Base-by-base conservation (phyloP, 2,888 invertebrate species). In the Phytoseiulus persimilis region DNA sequence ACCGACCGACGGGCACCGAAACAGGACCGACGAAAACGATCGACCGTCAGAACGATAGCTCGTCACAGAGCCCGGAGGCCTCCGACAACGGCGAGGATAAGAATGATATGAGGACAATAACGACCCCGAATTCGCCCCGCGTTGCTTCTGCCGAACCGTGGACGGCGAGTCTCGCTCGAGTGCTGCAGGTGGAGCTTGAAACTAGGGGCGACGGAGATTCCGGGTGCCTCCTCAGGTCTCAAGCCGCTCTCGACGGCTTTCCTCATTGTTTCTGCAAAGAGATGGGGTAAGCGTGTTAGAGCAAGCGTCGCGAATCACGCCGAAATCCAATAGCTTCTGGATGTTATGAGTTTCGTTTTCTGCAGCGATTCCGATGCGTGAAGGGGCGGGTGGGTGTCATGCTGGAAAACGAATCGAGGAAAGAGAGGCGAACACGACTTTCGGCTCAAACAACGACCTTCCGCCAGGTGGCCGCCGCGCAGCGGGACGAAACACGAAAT, bases 261-360 rank as follows among this genome's bases (percentile, higher is more conserved):
- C 87, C 87, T 87, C 87, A 87, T 87, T 87, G 87, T 87, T 45
- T 87, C 87, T 87, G 87, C 32, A 65, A 65, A 65, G 14, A 65
- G 28, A 65, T 28, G 18, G 39, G 9, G 9, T 6, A 3, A 9
- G 39, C 3, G 39, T 39, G 9, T 39, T 39, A 6, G 9, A 9
- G 3, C 39, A 9, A 6, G 39, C 39, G 3, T 39, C 9, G 39
- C 9, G 39, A 9, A 39, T 39, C 39, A 39, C 9, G 39, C 65
- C 23, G 14, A 14, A 1, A 23, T 14, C 18, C 2, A 65, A 65
- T 65, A 23, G 14, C 65, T 65, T 65, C 65, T 28, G 18, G 65
- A 18, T 65, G 65, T 1, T 65, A 18, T 2, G 1, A 2, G 65
- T 18, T 65, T 28, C 18, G 1, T 65, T 65, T 28, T 65, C 65